Evolutionary conservation across 2,888 invertebrate genomes (phyloP).

Genomic region (Chironomus riparius): DNA sequence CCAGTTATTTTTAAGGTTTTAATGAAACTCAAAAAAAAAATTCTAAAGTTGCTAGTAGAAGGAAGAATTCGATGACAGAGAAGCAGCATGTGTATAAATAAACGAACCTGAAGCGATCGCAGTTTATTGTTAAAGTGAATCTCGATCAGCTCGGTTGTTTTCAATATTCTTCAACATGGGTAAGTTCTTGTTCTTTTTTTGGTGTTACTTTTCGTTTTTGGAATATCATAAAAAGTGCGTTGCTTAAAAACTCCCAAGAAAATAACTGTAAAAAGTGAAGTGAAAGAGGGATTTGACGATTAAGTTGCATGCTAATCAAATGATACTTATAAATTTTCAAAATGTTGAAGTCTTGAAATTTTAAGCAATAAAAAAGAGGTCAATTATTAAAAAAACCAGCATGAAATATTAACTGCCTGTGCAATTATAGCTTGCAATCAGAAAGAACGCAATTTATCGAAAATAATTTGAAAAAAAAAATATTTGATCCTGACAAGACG

Average conservation of each 20-base stretch:
- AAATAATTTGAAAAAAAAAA: too few relatives aligned
- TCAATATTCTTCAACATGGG: not conserved
- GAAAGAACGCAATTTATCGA: too few relatives aligned
- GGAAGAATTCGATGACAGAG: not conserved
- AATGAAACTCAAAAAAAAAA: not conserved
- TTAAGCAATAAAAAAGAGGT: too few relatives aligned
- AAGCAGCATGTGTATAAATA: constrained; percentile 6
- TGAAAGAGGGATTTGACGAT: not conserved
- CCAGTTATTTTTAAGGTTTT: too few relatives aligned
- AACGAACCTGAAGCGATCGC: not conserved
- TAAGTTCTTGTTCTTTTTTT: not conserved
- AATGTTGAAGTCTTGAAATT: too few relatives aligned
- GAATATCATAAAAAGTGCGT: not conserved
- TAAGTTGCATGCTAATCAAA: not conserved
- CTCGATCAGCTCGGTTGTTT: not conserved
- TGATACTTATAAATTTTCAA: too few relatives aligned
- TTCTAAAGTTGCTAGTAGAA: not conserved
- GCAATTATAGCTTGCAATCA: too few relatives aligned
- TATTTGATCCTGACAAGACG: too few relatives aligned
- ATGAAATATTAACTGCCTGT: too few relatives aligned
- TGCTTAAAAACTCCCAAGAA: not conserved
- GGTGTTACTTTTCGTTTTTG: not conserved
- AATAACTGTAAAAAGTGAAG: constrained; percentile 8
- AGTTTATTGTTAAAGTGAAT: not conserved
- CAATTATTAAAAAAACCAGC: too few relatives aligned